Evolutionary conservation across 2,113 vertebrate species (phyloP).

Genomic region (Galeopterus variegatus): DNA sequence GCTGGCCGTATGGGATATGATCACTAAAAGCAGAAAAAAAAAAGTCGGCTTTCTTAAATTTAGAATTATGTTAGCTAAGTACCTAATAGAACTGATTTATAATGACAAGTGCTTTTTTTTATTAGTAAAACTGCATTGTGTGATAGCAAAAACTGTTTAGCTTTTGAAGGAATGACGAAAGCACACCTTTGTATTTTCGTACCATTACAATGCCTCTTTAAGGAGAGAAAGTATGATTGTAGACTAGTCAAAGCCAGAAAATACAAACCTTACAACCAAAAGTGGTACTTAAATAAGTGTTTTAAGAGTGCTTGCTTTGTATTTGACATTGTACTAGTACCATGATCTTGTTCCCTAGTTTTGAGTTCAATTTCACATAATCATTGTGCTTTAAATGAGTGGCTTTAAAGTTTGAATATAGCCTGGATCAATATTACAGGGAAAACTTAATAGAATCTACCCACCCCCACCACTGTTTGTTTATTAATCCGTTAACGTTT

Average conservation of each 20-base stretch:
- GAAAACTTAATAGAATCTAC: not conserved
- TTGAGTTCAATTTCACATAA: not conserved
- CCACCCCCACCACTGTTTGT: accelerated
- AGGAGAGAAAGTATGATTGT: not conserved
- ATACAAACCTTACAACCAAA: not conserved
- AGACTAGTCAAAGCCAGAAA: not conserved
- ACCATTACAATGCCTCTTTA: not conserved
- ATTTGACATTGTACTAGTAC: not conserved
- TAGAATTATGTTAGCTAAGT: not conserved
- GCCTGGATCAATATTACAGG: not conserved
- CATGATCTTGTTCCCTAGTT: not conserved
- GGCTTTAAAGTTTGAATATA: not conserved
- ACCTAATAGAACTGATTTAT: not conserved
- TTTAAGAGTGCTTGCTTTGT: not conserved
- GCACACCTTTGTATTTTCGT: not conserved
- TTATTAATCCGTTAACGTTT: not conserved
- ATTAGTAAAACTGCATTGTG: not conserved
- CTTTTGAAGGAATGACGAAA: not conserved
- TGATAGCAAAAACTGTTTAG: not conserved
- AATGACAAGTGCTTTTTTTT: not conserved
- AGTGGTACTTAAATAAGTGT: not conserved
- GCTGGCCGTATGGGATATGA: not conserved
- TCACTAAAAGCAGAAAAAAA: not conserved
- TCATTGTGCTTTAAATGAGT: not conserved
- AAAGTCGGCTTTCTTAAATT: not conserved